Evolutionary conservation across 2,888 invertebrate species (phyloP), one percentile per base, ranked within the genome.

Genomic region (Monopis laevigella): DNA sequence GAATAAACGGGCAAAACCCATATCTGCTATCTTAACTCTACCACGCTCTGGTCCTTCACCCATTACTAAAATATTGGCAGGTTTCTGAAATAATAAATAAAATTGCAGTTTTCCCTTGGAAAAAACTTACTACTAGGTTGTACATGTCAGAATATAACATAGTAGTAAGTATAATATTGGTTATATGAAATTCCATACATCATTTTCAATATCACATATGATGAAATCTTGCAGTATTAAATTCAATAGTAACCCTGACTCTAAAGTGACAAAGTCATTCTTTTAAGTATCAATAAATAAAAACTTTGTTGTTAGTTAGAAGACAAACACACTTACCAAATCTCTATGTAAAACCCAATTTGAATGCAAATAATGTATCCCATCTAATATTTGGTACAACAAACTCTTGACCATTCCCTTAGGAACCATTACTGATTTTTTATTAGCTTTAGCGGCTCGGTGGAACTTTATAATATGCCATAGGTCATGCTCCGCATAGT

Each of bases 401-500:
- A 99, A 82, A 49, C 96, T 97, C 72, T 99, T 99, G 1, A 99
- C 96, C 96, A 97, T 97, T 45, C 93, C 96, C 65, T 94, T 94
- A 4, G 96, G 96, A 17, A 96, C 96, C 84, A 94, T 92, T 11
- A 98, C 95, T 44, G 93, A 91, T 60, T 97, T 97, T 61, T 98
- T 98, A 58, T 93, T 96, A 5, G 96, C 96, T 70, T 98, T 98
- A 0, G 98, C 97, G 42, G 97, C 96, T 58, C 99, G 84, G 65
- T 99, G 98, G 65, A 95, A 98, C 78, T 99, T 99, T 38, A 99
- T 99, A 18, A 99, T 99, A 65, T 99, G 98, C 99, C 98, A 99
- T 43, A 99, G 74, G 80, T 99, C 99, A 83, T 99, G 98, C 74
- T 99, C 98, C 0, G 98, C 98, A 82, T 96, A 99, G 65, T 99